Evolutionary conservation across 2,797 vertebrate species (phyloP).

Genomic region (Allobates femoralis): DNA sequence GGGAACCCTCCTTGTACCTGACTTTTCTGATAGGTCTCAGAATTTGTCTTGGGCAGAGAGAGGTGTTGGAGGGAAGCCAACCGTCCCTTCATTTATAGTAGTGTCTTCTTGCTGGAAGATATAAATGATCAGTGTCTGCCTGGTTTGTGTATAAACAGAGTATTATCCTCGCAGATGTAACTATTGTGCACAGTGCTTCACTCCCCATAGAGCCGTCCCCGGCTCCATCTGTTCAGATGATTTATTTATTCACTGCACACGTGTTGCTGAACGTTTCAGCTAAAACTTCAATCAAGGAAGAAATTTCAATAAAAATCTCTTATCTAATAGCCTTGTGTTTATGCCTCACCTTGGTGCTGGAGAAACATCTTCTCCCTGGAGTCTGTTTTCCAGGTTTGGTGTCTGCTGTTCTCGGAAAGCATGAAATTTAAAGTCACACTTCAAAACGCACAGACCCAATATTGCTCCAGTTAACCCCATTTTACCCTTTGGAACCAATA

Average conservation of each 20-base stretch:
- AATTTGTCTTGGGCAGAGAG: neutral
- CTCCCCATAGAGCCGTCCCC: slow-evolving; percentile 2
- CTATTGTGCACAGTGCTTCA: neutral
- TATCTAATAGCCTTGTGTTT: neutral
- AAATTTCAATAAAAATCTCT: slow-evolving; percentile 28
- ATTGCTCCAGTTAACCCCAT: neutral
- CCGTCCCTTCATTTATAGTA: neutral
- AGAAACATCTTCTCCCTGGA: slow-evolving; percentile 1
- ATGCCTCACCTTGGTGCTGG: neutral
- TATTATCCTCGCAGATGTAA: slow-evolving; percentile 1
- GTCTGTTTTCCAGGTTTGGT: neutral
- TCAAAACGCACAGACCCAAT: neutral
- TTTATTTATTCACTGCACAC: slow-evolving; percentile 15
- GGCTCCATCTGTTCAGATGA: slow-evolving; percentile 29
- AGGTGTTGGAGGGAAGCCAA: neutral
- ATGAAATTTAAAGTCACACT: neutral
- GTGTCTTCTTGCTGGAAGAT: neutral
- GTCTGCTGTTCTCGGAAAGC: neutral
- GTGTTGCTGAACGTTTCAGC: neutral
- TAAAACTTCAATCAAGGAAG: neutral
- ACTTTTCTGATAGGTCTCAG: neutral
- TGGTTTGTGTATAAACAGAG: slow-evolving; percentile 19
- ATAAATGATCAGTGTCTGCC: neutral
- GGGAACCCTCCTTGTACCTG: neutral
- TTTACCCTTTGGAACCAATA: neutral